A percentile compares a stretch with the other conserved stretches of the same genome.
phyloP scores from a whole-genome alignment of 2,888 invertebrate genomes.

The Mythimna ferrago region DNA sequence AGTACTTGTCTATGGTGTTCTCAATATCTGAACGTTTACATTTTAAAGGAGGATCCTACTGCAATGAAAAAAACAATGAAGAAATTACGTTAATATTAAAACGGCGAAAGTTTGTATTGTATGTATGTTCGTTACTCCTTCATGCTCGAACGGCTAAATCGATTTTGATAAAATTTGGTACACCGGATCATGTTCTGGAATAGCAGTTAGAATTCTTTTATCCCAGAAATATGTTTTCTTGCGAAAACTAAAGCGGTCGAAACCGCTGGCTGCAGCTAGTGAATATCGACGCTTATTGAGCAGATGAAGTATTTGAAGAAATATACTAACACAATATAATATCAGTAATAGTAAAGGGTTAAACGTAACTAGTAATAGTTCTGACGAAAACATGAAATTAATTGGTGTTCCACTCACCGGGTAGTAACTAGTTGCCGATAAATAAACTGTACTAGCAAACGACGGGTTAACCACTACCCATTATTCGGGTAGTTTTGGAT shows the following conservation, averaged over 20 bases:
- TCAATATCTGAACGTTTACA: background rate
- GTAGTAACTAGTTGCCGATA: constrained; percentile 22
- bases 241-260: no score
- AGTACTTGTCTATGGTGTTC: constrained; percentile 9
- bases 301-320: background rate
- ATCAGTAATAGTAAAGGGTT: background rate
- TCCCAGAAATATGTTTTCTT: no score
- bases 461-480: constrained; percentile 49
- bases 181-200: no score
- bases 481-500: constrained; percentile 51
- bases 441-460: constrained; percentile 49
- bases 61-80: background rate
- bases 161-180: no score
- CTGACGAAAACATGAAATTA: constrained; percentile 56
- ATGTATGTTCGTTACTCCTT: no score
- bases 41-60: background rate
- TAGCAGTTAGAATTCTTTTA: no score
- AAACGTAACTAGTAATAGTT: constrained; percentile 40
- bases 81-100: no score
- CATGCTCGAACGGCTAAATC: no score
- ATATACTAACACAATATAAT: constrained; percentile 4
- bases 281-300: background rate
- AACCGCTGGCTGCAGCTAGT: no score
- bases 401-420: constrained; percentile 46
- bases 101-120: no score